Evolutionary conservation across 2,113 vertebrate genomes (phyloP), one percentile per base, ranked within the genome.

Genomic region (Sceloporus tristichus): DNA sequence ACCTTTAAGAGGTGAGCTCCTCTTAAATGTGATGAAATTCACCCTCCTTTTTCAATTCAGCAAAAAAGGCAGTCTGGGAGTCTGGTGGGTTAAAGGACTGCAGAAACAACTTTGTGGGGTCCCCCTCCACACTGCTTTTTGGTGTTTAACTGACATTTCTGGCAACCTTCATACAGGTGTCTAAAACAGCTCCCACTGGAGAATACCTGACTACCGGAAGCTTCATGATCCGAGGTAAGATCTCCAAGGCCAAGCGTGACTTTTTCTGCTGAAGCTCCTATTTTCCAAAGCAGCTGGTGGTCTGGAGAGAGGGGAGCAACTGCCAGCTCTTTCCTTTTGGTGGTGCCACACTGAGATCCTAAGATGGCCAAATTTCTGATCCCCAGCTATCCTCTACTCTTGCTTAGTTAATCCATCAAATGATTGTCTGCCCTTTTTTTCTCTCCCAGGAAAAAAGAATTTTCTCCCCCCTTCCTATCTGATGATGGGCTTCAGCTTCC

Each of bases 401-500:
- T 23, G 59, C 40, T 7, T 1, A 8, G 25, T 71, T 11, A 9
- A 19, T 2, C 38, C 4, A 2, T 4, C 42, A 27, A 27, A 21
- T 21, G 54, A 23, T 13, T 34, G 29, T 23, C 2, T 19, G 27
- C 1, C 11, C 16, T 71, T 38, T 13, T 13, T 21, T 56, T 27
- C 90, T 42, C 89, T 34, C 91, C 11, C 94, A 99, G 99, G 99
- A 92, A 99, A 99, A 95, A 99, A 99, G 95, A 99, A 99, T 94
- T 99, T 98, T 42, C 97, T 99, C 86, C 99, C 99, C 5, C 99
- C 99, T 3, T 99, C 99, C 0, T 99, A 99, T 92, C 95, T 99
- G 93, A 99, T 99, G 96, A 98, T 99, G 99, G 99, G 99, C 9
- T 99, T 99, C 79, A 98, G 98, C 89, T 99, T 99, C 96, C 97